Base-by-base conservation (phyloP, 2,113 vertebrate genomes). In the Haplochromis vanheusdeni region DNA sequence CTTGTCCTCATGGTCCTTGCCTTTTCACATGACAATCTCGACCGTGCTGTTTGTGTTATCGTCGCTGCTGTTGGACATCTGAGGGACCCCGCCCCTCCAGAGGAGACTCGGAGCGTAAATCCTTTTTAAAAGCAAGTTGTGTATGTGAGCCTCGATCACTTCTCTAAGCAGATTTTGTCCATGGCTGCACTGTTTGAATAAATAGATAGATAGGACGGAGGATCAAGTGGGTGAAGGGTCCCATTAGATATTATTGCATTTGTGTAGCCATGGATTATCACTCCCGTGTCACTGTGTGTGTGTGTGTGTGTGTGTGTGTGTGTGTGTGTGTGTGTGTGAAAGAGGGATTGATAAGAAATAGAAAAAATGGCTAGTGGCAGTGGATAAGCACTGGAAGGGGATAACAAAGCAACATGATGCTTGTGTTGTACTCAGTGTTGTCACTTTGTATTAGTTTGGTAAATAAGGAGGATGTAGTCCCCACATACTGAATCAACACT, bases 401-500 rank as follows among this genome's bases (percentile, higher is more conserved):
- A 14, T 80, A 77, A 54, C 55, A 82, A 28, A 87, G 87, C 90
- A 91, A 94, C 92, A 81, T 33, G 80, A 89, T 87, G 92, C 93
- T 84, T 92, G 89, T 92, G 92, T 89, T 94, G 91, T 75, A 56
- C 83, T 92, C 90, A 52, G 75, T 23, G 80, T 87, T 93, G 91
- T 93, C 94, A 94, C 92, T 94, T 89, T 92, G 87, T 82, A 87
- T 94, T 94, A 89, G 89, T 94, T 90, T 75, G n/a, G 82, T 52
- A 87, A 93, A 79, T 86, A 89, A 89, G 40, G 21, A 42, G 37
- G 23, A 75, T 49, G 23, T 75, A 19, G 40, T 77, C 4, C 70
- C 6, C 21, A 28, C 40, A 75, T 47, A 11, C 23, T 31, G 42
- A 31, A 77, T 31, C 42, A 49, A 12, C 70, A 12, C 70, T 12